Evolutionary conservation across 2,113 vertebrate genomes (phyloP).

Genomic region (Thalassoma bifasciatum): DNA sequence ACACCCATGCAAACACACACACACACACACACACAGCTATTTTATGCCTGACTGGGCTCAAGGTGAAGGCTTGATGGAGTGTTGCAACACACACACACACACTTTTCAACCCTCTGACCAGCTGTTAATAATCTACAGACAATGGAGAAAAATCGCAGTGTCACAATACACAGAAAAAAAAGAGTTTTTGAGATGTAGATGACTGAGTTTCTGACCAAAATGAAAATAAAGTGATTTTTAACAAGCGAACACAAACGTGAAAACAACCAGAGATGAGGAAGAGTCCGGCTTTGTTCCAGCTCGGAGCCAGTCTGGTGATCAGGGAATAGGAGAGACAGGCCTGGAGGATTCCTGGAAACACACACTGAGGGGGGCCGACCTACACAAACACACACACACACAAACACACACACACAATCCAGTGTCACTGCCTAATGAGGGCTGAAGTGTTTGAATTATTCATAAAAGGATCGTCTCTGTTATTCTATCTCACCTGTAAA

Average conservation of each 20-base stretch:
- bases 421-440: background rate
- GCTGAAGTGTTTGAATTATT: background rate
- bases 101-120: background rate
- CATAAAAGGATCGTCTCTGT: no score
- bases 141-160: background rate
- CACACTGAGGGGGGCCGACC: constrained; percentile 81
- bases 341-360: constrained; percentile 85
- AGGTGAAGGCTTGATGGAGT: constrained; percentile 37
- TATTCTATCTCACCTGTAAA: constrained; percentile 83
- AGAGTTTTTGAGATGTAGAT: no score
- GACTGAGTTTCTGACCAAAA: no score
- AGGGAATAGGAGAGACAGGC: constrained; percentile 89
- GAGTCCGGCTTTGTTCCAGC: constrained; percentile 91
- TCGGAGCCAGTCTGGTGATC: constrained; percentile 84
- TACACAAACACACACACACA: constrained; percentile 64
- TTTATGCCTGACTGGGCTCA: constrained; percentile 17
- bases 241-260: background rate
- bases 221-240: no score
- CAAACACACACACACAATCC: constrained; percentile 1
- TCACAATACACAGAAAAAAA: background rate
- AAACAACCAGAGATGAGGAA: constrained; percentile 86
- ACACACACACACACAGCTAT: background rate
- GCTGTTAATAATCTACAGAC: constrained; percentile 8
- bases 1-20: background rate
- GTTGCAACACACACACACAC: constrained; percentile 11